phyloP scores from a whole-genome alignment of 2,113 vertebrate genomes.

The Neodontobutis hainanensis region DNA sequence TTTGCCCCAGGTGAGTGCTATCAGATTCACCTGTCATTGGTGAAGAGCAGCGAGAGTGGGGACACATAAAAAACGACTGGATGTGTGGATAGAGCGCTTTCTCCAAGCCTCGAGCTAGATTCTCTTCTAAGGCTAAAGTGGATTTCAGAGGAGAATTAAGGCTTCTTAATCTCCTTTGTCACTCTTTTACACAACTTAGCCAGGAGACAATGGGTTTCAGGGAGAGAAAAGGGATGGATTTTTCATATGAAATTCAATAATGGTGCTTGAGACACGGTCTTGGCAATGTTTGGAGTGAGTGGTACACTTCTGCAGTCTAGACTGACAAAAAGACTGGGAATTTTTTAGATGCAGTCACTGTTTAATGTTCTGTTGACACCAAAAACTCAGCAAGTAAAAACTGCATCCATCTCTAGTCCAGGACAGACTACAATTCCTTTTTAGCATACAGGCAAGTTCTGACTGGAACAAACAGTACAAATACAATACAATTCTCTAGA shows the following conservation, averaged over 20 bases:
- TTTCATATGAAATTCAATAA: slow-evolving; percentile 64
- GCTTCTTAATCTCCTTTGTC: slow-evolving; percentile 70
- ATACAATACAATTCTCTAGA: no score
- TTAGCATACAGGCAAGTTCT: no score
- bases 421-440: background rate
- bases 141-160: slow-evolving; percentile 72
- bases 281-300: background rate
- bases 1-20: slow-evolving; percentile 43
- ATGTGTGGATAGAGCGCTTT: slow-evolving; percentile 47
- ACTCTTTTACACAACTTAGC: slow-evolving; percentile 46
- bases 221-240: slow-evolving; percentile 47
- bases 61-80: slow-evolving; percentile 41
- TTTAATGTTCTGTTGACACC: no score
- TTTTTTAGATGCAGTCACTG: background rate
- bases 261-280: slow-evolving; percentile 25
- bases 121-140: slow-evolving; percentile 66
- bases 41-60: slow-evolving; percentile 23
- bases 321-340: background rate
- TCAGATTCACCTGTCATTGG: slow-evolving; percentile 42
- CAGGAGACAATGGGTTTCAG: slow-evolving; percentile 59
- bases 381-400: no score
- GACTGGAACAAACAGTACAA: no score
- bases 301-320: no score
- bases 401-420: background rate
- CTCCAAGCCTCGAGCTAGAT: slow-evolving; percentile 52